A percentile compares a stretch with the other conserved stretches of the same genome.
Conservation (phyloP, 2,888 invertebrate species). For the Bombylius discolor region DNA sequence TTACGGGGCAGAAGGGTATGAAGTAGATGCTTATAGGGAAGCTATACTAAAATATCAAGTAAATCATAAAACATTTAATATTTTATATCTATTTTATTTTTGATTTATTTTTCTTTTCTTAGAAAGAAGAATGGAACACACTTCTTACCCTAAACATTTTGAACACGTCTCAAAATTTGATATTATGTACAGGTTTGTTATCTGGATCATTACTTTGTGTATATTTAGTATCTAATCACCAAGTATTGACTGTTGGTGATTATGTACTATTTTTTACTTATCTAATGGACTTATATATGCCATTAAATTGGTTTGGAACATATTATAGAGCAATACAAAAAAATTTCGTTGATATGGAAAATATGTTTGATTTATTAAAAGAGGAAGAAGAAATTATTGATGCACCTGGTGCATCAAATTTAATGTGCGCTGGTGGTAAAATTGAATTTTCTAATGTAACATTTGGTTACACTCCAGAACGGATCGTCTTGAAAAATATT, state of each 20-base stretch:
- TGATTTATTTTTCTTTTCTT: slow-evolving; percentile 25
- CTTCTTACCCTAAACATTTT: slow-evolving; percentile 75
- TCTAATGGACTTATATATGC: slow-evolving; percentile 86
- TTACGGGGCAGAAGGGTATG: slow-evolving; percentile 87
- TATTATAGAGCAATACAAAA: slow-evolving; percentile 96
- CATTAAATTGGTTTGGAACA: slow-evolving; percentile 95
- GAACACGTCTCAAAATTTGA: slow-evolving; percentile 81
- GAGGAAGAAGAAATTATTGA: slow-evolving; percentile 81
- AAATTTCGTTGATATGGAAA: slow-evolving; percentile 98
- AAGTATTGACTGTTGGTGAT: slow-evolving; percentile 77
- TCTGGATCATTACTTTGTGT: slow-evolving; percentile 82
- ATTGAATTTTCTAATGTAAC: slow-evolving; percentile 84
- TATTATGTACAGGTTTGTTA: slow-evolving; percentile 74
- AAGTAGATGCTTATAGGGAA: slow-evolving; percentile 69
- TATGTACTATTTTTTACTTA: slow-evolving; percentile 94
- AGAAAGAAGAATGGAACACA: slow-evolving; percentile 83
- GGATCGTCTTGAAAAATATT: slow-evolving; percentile 59
- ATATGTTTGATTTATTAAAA: slow-evolving; percentile 91
- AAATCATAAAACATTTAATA: slow-evolving; percentile 1
- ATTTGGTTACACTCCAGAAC: slow-evolving; percentile 77
- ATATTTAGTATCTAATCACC: slow-evolving; percentile 60
- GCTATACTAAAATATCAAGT: slow-evolving; percentile 81
- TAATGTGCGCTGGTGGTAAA: slow-evolving; percentile 47
- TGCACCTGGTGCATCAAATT: slow-evolving; percentile 59
- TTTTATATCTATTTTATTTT: not conserved